A percentile compares a stretch with the other conserved stretches of the same genome.
Conservation (phyloP, 2,797 vertebrate species). For the Gymnopithys bicolor region DNA sequence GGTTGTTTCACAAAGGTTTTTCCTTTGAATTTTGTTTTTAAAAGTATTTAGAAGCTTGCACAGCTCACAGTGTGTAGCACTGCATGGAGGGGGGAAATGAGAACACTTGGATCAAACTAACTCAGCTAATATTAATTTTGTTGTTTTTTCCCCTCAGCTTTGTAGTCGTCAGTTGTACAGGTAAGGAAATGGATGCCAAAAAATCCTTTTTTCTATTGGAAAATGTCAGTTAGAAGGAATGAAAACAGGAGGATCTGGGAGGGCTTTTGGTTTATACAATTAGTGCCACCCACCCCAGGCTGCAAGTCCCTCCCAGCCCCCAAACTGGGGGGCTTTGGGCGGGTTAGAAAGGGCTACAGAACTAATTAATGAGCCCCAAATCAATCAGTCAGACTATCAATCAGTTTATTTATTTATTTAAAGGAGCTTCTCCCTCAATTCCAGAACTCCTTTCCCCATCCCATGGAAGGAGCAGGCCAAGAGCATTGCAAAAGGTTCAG, state of each 20-base stretch:
- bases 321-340: not conserved
- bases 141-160: conserved; percentile 76
- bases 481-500: not conserved
- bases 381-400: too few species aligned
- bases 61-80: not conserved
- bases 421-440: not conserved
- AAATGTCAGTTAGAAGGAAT: not conserved
- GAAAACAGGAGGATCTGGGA: not conserved
- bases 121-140: not conserved
- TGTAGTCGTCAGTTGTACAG: conserved; percentile 89
- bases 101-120: not conserved
- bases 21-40: not conserved
- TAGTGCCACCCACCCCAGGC: not conserved
- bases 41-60: not conserved
- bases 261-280: not conserved
- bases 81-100: not conserved
- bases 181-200: conserved; percentile 72
- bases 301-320: not conserved
- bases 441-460: not conserved
- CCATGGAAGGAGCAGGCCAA: not conserved
- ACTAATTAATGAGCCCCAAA: not conserved
- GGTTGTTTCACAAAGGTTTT: not conserved
- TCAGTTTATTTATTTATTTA: not conserved
- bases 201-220: not conserved
- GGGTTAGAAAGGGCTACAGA: not conserved